A percentile compares a stretch with the other conserved stretches of the same genome.
These are phyloP conservation scores for Armadillidium nasatum DNA, from an alignment of 1,140 invertebrate species.

Conservation along the genomic window DNA sequence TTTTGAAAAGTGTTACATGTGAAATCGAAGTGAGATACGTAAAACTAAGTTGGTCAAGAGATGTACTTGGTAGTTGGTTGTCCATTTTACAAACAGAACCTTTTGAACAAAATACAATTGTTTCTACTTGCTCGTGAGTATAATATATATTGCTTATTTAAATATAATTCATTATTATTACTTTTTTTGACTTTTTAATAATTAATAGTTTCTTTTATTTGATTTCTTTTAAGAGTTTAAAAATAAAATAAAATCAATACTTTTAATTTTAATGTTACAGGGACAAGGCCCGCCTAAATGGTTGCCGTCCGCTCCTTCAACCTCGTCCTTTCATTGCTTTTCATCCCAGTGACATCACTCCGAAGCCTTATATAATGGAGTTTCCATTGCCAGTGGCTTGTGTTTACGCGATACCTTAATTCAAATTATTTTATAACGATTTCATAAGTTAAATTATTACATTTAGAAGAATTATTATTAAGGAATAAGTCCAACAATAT, in stretches of 20 bases:
- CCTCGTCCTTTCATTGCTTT: constrained; percentile 23
- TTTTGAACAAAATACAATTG: background rate
- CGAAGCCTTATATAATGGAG: constrained; percentile 11
- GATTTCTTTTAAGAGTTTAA: too few species aligned
- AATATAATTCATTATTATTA: too few species aligned
- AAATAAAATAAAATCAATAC: too few species aligned
- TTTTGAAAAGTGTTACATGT: constrained; percentile 20
- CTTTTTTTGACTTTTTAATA: too few species aligned
- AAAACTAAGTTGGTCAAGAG: constrained; percentile 20
- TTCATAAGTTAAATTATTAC: too few species aligned
- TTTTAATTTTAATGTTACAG: background rate
- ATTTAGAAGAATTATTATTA: too few species aligned
- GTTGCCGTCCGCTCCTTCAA: constrained; percentile 25
- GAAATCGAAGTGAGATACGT: constrained; percentile 10
- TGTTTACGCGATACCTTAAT: constrained; percentile 16
- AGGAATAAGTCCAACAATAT: background rate
- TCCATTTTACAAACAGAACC: constrained; percentile 19
- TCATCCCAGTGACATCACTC: constrained; percentile 23
- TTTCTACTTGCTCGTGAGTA: background rate
- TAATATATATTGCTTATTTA: background rate
- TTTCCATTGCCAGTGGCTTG: constrained; percentile 26
- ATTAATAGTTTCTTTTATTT: too few species aligned
- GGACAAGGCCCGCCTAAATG: background rate
- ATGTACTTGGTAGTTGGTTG: constrained; percentile 25
- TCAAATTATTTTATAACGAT: background rate